Evolutionary conservation across 2,113 vertebrate genomes (phyloP), one percentile per base, ranked within the genome.

Genomic region (Fregetta grallaria): DNA sequence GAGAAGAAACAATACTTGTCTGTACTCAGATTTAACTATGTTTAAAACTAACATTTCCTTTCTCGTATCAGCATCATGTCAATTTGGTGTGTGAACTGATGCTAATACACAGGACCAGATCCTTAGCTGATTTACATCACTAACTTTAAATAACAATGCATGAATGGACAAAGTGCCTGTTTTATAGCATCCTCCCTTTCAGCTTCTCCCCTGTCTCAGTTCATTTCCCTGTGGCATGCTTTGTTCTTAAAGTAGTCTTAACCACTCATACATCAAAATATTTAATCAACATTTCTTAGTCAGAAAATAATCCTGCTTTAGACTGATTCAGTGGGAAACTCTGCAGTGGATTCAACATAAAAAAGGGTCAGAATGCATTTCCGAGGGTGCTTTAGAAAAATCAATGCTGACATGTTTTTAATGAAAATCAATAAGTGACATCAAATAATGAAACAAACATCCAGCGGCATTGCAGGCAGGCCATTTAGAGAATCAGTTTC

Each of bases 261-360:
- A 62, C 94, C 84, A 76, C 89, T 91, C 91, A 50, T 80, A 97
- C 91, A 97, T 96, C 96, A 97, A 97, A 97, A 97, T 96, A 97
- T 97, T 97, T 97, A 97, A 97, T 95, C 95, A 97, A 96, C 94
- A 95, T 96, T 90, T 96, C 94, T 77, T 72, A 86, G 87, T 23
- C 75, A 63, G 94, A 81, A 93, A 96, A 94, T 95, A 86, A 94
- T 86, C 87, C 94, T n/a, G 62, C 77, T 92, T 81, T 73, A 87
- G 87, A 85, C 16, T 22, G 19, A 84, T 92, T 96, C 96, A 85
- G 56, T 73, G 79, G 92, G 88, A 94, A 83, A 85, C 77, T 50
- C 52, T 9, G 27, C 71, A 49, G 74, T 4, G 59, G 90, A 73
- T 90, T 77, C 72, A 40, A 79, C 85, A 81, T 50, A 80, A 63